Percentiles rank a stretch among this genome's conserved stretches.
Conservation (phyloP, 2,113 vertebrate genomes). For the Pelecanus crispus region DNA sequence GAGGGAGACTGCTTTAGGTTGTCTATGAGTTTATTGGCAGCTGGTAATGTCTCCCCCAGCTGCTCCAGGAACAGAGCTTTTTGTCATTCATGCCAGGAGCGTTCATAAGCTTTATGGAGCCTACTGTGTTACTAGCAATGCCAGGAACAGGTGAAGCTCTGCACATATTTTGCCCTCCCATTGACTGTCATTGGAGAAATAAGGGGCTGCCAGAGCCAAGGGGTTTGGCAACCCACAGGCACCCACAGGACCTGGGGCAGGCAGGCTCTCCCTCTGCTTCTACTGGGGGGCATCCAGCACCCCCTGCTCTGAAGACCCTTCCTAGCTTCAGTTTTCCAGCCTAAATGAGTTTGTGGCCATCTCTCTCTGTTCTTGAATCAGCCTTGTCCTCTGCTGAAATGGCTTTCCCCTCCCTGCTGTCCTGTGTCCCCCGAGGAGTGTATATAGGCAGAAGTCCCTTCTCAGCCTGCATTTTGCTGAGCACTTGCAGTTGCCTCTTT, state of each 20-base stretch:
- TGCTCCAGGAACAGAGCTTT: not conserved
- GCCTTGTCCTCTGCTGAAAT: not conserved
- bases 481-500: not conserved
- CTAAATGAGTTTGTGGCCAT: not conserved
- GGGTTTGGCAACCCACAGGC: not conserved
- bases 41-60: not conserved
- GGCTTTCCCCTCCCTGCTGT: not conserved
- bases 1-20: not conserved
- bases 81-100: not conserved
- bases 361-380: not conserved
- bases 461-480: not conserved
- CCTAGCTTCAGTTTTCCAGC: not conserved
- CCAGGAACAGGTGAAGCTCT: not conserved
- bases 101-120: not conserved
- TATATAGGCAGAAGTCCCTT: not conserved
- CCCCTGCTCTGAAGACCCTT: not conserved
- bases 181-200: not conserved
- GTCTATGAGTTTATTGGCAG: not conserved
- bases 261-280: not conserved
- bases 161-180: not conserved
- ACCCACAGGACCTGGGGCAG: not conserved
- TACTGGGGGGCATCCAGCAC: not conserved
- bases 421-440: not conserved
- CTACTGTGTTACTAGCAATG: not conserved
- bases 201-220: not conserved